Percentiles rank a stretch among this genome's conserved stretches.
Evolutionary conservation across 2,797 vertebrate species (phyloP).

Genomic region (Mus caroli): DNA sequence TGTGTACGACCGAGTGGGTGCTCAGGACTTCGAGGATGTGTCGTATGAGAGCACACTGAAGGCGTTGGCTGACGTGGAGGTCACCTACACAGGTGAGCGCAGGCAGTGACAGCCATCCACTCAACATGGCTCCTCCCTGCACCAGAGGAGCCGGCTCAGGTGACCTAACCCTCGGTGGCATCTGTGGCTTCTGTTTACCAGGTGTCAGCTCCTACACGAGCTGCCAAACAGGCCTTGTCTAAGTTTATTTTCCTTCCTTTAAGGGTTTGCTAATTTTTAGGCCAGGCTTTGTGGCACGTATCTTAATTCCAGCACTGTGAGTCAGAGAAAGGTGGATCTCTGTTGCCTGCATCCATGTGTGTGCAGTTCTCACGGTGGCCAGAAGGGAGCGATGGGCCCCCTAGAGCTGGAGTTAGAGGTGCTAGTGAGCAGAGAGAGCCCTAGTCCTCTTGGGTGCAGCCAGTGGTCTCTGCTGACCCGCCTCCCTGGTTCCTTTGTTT

Average conservation of each 20-base stretch:
- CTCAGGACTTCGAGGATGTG: constrained; percentile 89
- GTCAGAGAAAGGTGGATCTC: background rate
- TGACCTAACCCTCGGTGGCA: background rate
- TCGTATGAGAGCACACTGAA: constrained; percentile 94
- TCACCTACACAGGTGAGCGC: constrained; percentile 92
- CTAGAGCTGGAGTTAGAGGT: background rate
- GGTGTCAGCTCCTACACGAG: background rate
- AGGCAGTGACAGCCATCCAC: background rate
- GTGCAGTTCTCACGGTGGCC: too few relatives aligned
- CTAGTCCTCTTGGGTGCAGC: background rate
- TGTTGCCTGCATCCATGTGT: background rate
- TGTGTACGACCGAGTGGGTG: constrained; percentile 94
- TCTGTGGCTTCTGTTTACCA: background rate
- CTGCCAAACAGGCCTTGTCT: background rate
- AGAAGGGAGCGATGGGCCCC: background rate
- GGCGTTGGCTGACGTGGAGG: constrained; percentile 94
- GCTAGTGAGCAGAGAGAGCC: background rate
- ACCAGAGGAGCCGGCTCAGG: background rate
- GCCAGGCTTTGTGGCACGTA: background rate
- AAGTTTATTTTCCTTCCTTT: background rate
- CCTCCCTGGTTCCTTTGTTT: background rate
- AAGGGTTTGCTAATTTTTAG: background rate
- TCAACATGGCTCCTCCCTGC: background rate
- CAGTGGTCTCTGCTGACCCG: too few relatives aligned
- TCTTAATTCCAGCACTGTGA: background rate